phyloP scores from a whole-genome alignment of 2,113 vertebrate genomes.

The Protomyctophum bolini region DNA sequence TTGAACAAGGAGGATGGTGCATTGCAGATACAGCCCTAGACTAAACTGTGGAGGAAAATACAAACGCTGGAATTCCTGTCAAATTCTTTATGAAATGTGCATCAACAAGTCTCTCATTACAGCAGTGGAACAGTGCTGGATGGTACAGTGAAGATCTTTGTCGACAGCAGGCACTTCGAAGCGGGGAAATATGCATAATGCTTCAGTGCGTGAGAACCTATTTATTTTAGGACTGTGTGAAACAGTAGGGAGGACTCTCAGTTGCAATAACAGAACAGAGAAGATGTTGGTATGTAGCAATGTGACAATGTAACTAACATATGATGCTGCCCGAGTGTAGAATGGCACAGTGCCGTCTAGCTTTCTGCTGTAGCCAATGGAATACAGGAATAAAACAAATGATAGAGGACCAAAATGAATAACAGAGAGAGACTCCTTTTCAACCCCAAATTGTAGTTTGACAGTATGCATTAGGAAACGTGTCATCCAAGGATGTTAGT shows the following conservation, averaged over 20 bases:
- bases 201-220: not conserved
- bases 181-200: not conserved
- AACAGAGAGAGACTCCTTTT: constrained; percentile 26
- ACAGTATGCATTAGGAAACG: constrained; percentile 10
- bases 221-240: not conserved
- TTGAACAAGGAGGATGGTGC: constrained; percentile 64
- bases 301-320: constrained; percentile 17
- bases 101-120: constrained; percentile 59
- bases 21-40: constrained; percentile 69
- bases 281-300: not conserved
- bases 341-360: not conserved
- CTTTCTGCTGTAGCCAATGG: constrained; percentile 18
- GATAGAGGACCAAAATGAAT: constrained; percentile 28
- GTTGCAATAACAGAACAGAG: not conserved
- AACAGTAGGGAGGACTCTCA: constrained; percentile 24
- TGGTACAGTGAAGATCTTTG: not conserved
- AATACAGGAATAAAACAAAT: constrained; percentile 32
- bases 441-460: constrained; percentile 35
- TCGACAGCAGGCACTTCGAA: not conserved
- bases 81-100: constrained; percentile 20
- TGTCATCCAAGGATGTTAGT: constrained; percentile 7
- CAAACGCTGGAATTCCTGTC: constrained; percentile 35
- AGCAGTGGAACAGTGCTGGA: not conserved
- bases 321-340: not conserved
- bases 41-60: constrained; percentile 40